phyloP scores from a whole-genome alignment of 1,140 invertebrate species.

The Dendrolimus kikuchii region DNA sequence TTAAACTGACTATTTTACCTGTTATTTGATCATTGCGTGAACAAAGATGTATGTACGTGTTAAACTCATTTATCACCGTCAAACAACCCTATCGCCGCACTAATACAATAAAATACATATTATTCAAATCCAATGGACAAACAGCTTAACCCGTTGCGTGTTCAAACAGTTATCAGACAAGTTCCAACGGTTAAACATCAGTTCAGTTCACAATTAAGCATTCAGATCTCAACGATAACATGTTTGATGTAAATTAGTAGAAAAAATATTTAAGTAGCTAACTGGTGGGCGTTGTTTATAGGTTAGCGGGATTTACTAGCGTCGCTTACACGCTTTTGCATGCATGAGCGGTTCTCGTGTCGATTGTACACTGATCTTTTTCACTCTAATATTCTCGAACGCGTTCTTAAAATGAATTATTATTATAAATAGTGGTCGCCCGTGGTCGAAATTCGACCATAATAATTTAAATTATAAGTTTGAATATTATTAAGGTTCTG shows the following conservation, averaged over 20 bases:
- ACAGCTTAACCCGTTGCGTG: conserved; percentile 20
- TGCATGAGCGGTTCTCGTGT: background rate
- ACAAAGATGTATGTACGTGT: too few relatives aligned
- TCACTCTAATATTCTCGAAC: too few relatives aligned
- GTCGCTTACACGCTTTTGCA: too few relatives aligned
- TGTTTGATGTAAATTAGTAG: conserved; percentile 46
- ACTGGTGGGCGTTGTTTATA: background rate
- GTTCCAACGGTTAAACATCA: conserved; percentile 43
- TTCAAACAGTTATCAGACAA: conserved; percentile 38
- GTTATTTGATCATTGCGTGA: too few relatives aligned
- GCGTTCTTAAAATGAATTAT: too few relatives aligned
- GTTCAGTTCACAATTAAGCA: conserved; percentile 47
- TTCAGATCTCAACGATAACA: conserved; percentile 46
- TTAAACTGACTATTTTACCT: too few relatives aligned
- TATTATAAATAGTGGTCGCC: too few relatives aligned
- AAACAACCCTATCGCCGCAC: too few relatives aligned
- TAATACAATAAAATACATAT: conserved; percentile 2
- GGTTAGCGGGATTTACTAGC: background rate
- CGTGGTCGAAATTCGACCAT: too few relatives aligned
- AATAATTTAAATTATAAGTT: too few relatives aligned
- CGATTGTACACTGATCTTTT: background rate
- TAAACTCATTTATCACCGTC: too few relatives aligned
- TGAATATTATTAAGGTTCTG: too few relatives aligned
- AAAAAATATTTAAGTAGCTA: conserved; percentile 22
- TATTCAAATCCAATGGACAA: conserved; percentile 2